Evolutionary conservation across 2,888 invertebrate genomes (phyloP), one percentile per base, ranked within the genome.

Genomic region (Aspidiotus destructor): DNA sequence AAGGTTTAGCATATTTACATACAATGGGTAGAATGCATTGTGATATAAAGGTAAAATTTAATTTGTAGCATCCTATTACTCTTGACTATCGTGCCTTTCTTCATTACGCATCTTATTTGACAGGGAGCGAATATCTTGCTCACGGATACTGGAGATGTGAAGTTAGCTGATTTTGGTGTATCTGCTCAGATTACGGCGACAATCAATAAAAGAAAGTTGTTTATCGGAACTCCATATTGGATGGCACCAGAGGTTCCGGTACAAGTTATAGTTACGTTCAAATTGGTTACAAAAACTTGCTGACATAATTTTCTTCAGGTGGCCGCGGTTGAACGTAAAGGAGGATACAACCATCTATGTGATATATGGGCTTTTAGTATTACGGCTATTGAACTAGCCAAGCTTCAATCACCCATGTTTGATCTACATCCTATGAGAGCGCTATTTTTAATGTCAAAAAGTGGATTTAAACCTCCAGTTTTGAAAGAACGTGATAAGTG

Each of bases 311-410:
- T 48, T 48, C 6, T 77, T 0, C 75, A 88, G 88, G 89, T 92
- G 63, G 98, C 98, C 41, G 97, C 97, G 17, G 99, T 99, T 41
- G 99, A 99, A 78, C 84, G 96, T 72, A 97, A 98, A 79, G 98
- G 98, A 67, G 98, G 98, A 54, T 99, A 99, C 79, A 97, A 98
- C 79, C 96, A 98, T 78, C 85, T 96, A 75, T 99, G 99, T 84
- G 99, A 99, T 84, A 97, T 99, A 75, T 99, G 99, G 99, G 98
- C 98, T 16, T 93, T 96, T 73, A 99, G 99, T 68, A 97, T 99
- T 73, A 99, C 99, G 55, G 90, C 98, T 70, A 99, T 99, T 74
- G 99, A 99, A 80, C 82, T 99, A 75, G 99, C 98, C 1, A 99
- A 99, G 78, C 82, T 98, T 42, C 97, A 99, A 76, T 99, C 99